Base-by-base conservation (phyloP, 1,140 invertebrate genomes). In the Camponotus floridanus region DNA sequence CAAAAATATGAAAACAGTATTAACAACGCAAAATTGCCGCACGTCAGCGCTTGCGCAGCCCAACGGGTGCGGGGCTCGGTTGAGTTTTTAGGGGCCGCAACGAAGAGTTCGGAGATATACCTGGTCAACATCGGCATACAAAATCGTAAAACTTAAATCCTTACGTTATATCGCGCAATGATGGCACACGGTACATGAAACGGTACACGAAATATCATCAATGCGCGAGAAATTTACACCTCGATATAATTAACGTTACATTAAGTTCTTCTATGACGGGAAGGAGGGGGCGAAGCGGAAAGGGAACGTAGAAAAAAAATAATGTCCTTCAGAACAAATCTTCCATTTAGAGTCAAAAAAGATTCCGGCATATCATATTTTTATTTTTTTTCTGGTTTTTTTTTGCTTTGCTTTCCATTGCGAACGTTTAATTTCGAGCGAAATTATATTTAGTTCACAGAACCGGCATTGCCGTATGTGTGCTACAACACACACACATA, bases 61-160 rank as follows among this genome's bases (percentile, higher is more conserved):
- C 11, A 51, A 92, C 87, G 91, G 71, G 91, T 93, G 92, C 92
- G 92, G 92, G 92, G 90, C 92, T 90, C 91, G 79, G 39, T 83
- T 83, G 55, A 73, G 36, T 83, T 85, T 85, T 86, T 64, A 85
- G 85, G 87, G 91, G 64, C 85, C 85, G 86, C 83, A 85, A 92
- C 79, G 62, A 91, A 86, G 71, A 88, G 87, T 92, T 87, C 81
- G 67, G 87, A 87, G 85, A 92, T 91, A 93, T 92, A 93, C 91
- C 89, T 83, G 51, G 15, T 91, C 89, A 90, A 90, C 86, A 76
- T 55, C 15, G 9, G 4, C 55, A 26, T 21, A 26, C 73, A 73
- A 61, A 45, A 61, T 33, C 51, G 13, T 71, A 11, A 70, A 81
- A 73, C 70, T 18, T 67, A 48, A 78, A 76, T 76, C 9, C n/a